phyloP scores from a whole-genome alignment of 1,140 invertebrate species.

The Camponotus vicinus region DNA sequence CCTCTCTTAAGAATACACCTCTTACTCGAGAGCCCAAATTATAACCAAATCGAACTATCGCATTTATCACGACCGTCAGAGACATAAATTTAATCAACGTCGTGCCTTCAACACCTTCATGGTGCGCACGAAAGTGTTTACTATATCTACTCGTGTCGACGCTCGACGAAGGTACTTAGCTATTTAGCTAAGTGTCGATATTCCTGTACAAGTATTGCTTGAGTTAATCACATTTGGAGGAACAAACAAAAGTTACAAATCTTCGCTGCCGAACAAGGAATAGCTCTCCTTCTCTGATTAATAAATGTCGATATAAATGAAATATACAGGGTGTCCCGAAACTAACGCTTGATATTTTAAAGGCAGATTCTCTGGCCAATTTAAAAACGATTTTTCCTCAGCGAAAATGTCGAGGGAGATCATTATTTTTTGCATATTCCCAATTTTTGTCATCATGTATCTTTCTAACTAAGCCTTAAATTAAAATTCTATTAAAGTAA shows the following conservation, averaged over 20 bases:
- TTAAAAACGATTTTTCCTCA: no score
- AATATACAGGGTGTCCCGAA: no score
- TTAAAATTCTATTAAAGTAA: no score
- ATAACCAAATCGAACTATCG: slow-evolving; percentile 71
- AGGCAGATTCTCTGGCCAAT: no score
- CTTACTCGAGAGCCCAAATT: slow-evolving; percentile 63
- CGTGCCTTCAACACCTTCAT: slow-evolving; percentile 65
- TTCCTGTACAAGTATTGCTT: background rate
- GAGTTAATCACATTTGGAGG: background rate
- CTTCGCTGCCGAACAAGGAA: background rate
- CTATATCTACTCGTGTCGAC: slow-evolving; percentile 48
- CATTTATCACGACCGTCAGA: slow-evolving; percentile 70
- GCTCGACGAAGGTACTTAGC: background rate
- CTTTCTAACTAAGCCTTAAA: no score
- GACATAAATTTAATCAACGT: slow-evolving; percentile 72
- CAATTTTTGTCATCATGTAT: no score
- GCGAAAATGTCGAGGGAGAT: no score
- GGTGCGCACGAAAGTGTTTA: background rate
- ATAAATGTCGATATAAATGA: background rate
- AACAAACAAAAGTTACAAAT: background rate
- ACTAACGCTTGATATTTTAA: no score
- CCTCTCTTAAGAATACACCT: slow-evolving; percentile 31
- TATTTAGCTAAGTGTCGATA: slow-evolving; percentile 6
- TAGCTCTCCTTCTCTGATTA: background rate
- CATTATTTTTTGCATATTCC: no score